Conservation (phyloP, 2,888 invertebrate genomes). For the Acrobasis repandana region DNA sequence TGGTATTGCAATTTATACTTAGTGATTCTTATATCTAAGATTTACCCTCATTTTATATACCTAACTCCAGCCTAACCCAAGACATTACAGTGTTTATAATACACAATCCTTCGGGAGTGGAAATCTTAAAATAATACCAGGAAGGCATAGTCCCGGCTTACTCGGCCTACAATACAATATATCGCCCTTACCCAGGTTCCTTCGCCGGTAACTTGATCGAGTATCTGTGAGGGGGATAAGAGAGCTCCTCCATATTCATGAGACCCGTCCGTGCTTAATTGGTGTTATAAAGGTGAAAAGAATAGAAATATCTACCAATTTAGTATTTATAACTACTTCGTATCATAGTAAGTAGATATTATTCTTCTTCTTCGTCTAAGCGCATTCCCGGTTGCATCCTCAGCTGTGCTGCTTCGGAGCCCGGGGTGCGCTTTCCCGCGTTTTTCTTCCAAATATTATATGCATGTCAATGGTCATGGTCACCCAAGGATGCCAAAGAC, state of each 20-base stretch:
- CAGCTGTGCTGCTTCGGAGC: no score
- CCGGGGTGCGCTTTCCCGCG: no score
- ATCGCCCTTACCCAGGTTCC: slow-evolving; percentile 33
- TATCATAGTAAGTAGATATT: no score
- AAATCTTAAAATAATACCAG: slow-evolving; percentile 35
- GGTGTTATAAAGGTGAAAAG: slow-evolving; percentile 21
- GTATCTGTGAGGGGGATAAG: slow-evolving; percentile 40
- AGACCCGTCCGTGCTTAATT: slow-evolving; percentile 36
- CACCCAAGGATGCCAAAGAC: no score
- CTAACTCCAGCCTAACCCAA: not conserved
- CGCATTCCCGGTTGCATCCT: no score
- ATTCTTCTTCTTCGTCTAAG: no score
- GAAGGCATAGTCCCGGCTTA: slow-evolving; percentile 38
- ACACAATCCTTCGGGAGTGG: slow-evolving; percentile 29
- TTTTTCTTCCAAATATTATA: no score
- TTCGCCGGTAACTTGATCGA: slow-evolving; percentile 45
- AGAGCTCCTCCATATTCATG: slow-evolving; percentile 43
- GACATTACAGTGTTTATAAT: not conserved
- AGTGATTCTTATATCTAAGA: no score
- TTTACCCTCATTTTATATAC: no score
- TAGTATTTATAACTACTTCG: no score
- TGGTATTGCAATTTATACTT: no score
- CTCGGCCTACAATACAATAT: slow-evolving; percentile 43
- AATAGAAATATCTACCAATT: not conserved
- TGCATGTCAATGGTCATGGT: no score